Evolutionary conservation across 2,797 vertebrate genomes (phyloP).

Genomic region (Aselliscus stoliczkanus): DNA sequence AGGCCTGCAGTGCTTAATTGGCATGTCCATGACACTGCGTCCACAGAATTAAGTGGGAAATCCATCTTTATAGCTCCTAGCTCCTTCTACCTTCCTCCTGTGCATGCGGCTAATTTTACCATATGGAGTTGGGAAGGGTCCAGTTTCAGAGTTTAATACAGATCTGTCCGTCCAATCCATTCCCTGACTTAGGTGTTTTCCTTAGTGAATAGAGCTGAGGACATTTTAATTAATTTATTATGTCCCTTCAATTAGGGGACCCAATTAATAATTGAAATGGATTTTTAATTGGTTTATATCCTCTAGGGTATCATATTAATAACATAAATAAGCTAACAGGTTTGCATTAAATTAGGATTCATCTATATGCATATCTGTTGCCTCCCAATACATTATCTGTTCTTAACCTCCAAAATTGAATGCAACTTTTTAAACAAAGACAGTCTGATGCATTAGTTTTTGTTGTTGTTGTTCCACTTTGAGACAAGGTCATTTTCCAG

Average conservation of each 20-base stretch:
- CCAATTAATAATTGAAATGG: conserved; percentile 77
- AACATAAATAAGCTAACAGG: conserved; percentile 73
- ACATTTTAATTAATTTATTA: conserved; percentile 77
- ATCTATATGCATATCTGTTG: conserved; percentile 69
- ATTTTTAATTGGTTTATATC: conserved; percentile 76
- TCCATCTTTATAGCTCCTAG: neutral
- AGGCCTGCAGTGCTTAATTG: neutral
- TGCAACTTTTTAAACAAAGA: conserved; percentile 59
- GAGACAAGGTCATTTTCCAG: conserved; percentile 62
- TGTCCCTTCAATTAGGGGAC: conserved; percentile 74
- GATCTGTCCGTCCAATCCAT: conserved; percentile 48
- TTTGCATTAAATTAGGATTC: conserved; percentile 68
- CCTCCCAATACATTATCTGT: conserved; percentile 60
- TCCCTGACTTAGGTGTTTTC: conserved; percentile 57
- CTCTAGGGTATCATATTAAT: conserved; percentile 76
- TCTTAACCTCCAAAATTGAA: conserved; percentile 63
- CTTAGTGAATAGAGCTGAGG: conserved; percentile 63
- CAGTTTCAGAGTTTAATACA: conserved; percentile 31
- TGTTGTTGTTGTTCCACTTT: conserved; percentile 21
- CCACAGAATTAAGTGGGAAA: neutral
- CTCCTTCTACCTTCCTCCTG: neutral
- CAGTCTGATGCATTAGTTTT: neutral
- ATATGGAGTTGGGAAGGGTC: neutral
- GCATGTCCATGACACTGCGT: neutral
- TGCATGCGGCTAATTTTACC: neutral